phyloP scores from a whole-genome alignment of 2,888 invertebrate genomes.

The Eucera pruinosa region DNA sequence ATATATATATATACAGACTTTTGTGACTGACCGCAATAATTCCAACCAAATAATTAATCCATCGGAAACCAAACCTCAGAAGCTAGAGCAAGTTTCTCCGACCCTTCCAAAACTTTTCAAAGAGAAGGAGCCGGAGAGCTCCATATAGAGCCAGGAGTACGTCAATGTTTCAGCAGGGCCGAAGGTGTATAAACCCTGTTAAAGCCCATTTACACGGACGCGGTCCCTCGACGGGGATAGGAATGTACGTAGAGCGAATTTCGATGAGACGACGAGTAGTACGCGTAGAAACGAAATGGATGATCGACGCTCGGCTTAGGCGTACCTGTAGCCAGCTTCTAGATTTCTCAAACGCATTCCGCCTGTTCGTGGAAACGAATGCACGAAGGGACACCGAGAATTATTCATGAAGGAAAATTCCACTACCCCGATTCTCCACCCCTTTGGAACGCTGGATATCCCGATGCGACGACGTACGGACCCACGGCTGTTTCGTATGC shows the following conservation, averaged over 20 bases:
- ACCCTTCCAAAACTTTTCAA: too few relatives aligned
- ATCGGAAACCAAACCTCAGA: too few relatives aligned
- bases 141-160: background rate
- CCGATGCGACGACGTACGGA: background rate
- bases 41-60: too few relatives aligned
- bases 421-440: too few relatives aligned
- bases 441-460: too few relatives aligned
- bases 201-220: constrained; percentile 62
- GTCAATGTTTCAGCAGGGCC: constrained; percentile 42
- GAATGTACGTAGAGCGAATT: constrained; percentile 60
- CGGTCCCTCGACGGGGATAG: constrained; percentile 7
- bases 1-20: too few relatives aligned
- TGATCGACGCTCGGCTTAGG: constrained; percentile 60
- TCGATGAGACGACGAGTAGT: constrained; percentile 57
- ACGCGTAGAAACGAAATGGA: constrained; percentile 48
- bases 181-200: constrained; percentile 57
- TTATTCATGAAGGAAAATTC: constrained; percentile 77
- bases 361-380: constrained; percentile 60
- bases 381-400: constrained; percentile 67
- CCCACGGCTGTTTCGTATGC: constrained; percentile 51
- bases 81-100: background rate
- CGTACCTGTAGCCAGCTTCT: constrained; percentile 51
- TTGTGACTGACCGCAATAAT: too few relatives aligned
- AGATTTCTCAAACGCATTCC: constrained; percentile 70
- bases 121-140: too few relatives aligned